These are phyloP conservation scores for Exocentrus adspersus DNA, from an alignment of 2,888 invertebrate genomes.

Conservation along the genomic window DNA sequence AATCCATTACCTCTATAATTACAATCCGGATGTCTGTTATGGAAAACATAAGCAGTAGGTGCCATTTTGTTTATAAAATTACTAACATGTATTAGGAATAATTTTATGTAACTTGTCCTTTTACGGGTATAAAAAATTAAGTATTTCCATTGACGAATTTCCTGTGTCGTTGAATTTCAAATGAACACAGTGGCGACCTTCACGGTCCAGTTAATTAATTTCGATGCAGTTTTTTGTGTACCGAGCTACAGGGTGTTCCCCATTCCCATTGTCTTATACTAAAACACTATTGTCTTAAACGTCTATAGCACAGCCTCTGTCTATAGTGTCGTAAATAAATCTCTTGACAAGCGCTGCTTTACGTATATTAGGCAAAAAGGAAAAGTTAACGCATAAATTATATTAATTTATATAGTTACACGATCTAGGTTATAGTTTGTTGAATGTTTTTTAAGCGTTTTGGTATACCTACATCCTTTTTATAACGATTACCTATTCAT, in stretches of 20 bases:
- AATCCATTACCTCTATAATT: background rate
- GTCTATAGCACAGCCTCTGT: no score
- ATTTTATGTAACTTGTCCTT: background rate
- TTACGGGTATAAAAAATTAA: background rate
- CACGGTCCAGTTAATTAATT: background rate
- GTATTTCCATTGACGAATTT: slow-evolving; percentile 1
- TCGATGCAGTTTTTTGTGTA: background rate
- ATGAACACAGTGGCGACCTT: background rate
- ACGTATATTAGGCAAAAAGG: no score
- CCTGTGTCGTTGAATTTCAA: slow-evolving; percentile 1
- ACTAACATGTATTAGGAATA: background rate
- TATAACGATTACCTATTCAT: no score
- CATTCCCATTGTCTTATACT: background rate
- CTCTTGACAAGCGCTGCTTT: no score
- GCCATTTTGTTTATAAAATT: background rate
- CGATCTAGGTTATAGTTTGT: no score
- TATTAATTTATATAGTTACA: no score
- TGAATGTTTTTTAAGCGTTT: no score
- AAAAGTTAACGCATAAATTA: no score
- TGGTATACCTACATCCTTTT: no score
- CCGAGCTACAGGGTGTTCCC: background rate
- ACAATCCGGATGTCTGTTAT: background rate
- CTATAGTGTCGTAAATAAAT: no score
- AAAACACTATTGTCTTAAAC: no score
- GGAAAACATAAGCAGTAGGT: background rate